Evolutionary conservation across 2,113 vertebrate species (phyloP).

Genomic region (Cyprinodon variegatus): DNA sequence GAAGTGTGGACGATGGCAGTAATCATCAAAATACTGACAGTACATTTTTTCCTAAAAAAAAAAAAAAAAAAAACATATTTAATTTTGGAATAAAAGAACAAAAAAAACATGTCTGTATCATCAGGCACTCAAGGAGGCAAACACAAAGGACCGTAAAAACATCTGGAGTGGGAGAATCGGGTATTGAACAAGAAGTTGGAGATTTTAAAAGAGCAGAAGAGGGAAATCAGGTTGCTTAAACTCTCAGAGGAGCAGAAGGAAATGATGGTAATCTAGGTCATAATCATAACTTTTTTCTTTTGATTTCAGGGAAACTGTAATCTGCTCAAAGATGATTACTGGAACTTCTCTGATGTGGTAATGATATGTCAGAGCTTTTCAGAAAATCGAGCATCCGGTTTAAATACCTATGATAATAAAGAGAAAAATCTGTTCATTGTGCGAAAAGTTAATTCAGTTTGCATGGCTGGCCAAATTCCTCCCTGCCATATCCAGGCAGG

Average conservation of each 20-base stretch:
- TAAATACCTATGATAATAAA: not conserved
- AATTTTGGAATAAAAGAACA: not conserved
- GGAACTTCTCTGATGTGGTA: not conserved
- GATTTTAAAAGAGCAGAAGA: constrained; percentile 85
- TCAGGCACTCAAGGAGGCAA: constrained; percentile 82
- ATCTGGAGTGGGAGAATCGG: constrained; percentile 93
- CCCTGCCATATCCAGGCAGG: constrained; percentile 34
- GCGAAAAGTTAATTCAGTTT: constrained; percentile 6
- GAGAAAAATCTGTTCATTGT: constrained; percentile 1
- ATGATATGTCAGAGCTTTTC: not conserved
- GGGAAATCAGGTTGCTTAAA: constrained; percentile 85
- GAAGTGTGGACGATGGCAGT: no score
- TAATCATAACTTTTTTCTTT: not conserved
- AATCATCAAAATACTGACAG: not conserved
- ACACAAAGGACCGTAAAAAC: constrained; percentile 77
- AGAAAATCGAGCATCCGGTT: constrained; percentile 8
- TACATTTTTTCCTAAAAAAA: not conserved
- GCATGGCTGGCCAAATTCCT: constrained; percentile 33
- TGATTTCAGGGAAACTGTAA: not conserved
- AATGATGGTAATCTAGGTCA: constrained; percentile 64
- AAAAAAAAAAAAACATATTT: not conserved
- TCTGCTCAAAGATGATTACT: not conserved
- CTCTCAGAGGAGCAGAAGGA: constrained; percentile 87
- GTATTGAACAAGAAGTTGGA: constrained; percentile 89
- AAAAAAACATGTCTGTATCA: not conserved